phyloP scores from a whole-genome alignment of 2,113 vertebrate genomes.

The Malurus elegans region DNA sequence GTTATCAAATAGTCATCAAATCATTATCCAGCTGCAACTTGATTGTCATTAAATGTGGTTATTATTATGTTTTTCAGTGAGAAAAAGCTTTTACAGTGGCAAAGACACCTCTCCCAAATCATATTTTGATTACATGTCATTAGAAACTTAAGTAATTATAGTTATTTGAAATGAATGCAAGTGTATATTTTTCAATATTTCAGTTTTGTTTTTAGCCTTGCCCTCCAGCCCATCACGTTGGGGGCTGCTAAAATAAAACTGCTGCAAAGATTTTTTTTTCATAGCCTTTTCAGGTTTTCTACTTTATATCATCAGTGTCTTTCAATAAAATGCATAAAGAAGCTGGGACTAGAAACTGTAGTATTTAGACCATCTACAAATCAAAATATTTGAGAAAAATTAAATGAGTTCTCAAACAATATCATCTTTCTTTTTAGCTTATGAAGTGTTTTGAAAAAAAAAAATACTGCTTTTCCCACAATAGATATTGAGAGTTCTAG shows the following conservation, averaged over 20 bases:
- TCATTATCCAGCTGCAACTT: neutral
- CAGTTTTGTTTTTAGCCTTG: neutral
- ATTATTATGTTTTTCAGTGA: neutral
- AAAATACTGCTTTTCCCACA: neutral
- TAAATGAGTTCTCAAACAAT: neutral
- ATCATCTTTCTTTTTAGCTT: neutral
- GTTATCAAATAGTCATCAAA: neutral
- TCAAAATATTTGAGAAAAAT: neutral
- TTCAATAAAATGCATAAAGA: neutral
- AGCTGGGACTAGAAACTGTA: neutral
- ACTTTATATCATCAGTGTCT: neutral
- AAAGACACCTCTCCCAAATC: neutral
- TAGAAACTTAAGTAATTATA: conserved; percentile 1
- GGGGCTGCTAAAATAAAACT: neutral
- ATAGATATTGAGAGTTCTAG: accelerated
- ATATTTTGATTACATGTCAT: conserved; percentile 42
- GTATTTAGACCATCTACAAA: neutral
- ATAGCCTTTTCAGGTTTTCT: neutral
- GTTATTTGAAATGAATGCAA: neutral
- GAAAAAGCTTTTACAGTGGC: neutral
- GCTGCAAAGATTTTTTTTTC: neutral
- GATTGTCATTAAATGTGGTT: neutral
- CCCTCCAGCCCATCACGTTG: neutral
- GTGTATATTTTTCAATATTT: neutral
- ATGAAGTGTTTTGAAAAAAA: neutral